A percentile compares a stretch with the other conserved stretches of the same genome.
Evolutionary conservation across 2,113 vertebrate genomes (phyloP).

Genomic region (Corythornis madagascariensis): DNA sequence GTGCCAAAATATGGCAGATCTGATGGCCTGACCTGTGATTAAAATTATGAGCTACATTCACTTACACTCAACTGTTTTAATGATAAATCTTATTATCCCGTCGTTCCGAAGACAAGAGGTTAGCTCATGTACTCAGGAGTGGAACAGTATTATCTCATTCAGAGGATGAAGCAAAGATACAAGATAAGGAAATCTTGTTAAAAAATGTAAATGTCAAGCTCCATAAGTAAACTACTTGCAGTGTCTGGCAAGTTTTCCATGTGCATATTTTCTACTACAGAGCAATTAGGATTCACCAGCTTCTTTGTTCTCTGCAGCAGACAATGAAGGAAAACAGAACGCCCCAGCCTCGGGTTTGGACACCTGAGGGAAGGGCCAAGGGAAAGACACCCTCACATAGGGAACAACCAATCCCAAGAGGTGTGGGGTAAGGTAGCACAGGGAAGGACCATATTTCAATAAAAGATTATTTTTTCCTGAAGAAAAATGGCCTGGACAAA

Average conservation of each 20-base stretch:
- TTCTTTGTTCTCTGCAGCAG: not conserved
- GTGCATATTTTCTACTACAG: not conserved
- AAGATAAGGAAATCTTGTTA: not conserved
- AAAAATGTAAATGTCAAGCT: slow-evolving; percentile 22
- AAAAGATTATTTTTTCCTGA: not conserved
- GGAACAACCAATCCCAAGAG: not conserved
- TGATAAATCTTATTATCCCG: slow-evolving; percentile 41
- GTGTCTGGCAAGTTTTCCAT: not conserved
- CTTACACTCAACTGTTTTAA: slow-evolving; percentile 3
- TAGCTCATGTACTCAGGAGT: slow-evolving; percentile 29
- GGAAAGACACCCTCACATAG: not conserved
- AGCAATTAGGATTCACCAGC: not conserved
- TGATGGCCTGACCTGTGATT: slow-evolving; percentile 40
- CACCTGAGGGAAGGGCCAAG: not conserved
- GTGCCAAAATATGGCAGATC: slow-evolving; percentile 21
- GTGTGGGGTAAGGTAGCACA: not conserved
- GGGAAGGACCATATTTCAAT: not conserved
- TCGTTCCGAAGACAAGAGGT: slow-evolving; percentile 61
- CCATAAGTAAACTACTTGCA: slow-evolving; percentile 27
- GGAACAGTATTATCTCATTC: slow-evolving; percentile 57
- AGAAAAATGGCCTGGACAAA: not conserved
- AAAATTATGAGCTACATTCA: slow-evolving; percentile 38
- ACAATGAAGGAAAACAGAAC: not conserved
- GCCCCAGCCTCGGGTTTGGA: not conserved
- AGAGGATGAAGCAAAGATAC: slow-evolving; percentile 40